A percentile compares a stretch with the other conserved stretches of the same genome.
Conservation (phyloP, 2,113 vertebrate genomes). For the Stegostoma tigrinum region DNA sequence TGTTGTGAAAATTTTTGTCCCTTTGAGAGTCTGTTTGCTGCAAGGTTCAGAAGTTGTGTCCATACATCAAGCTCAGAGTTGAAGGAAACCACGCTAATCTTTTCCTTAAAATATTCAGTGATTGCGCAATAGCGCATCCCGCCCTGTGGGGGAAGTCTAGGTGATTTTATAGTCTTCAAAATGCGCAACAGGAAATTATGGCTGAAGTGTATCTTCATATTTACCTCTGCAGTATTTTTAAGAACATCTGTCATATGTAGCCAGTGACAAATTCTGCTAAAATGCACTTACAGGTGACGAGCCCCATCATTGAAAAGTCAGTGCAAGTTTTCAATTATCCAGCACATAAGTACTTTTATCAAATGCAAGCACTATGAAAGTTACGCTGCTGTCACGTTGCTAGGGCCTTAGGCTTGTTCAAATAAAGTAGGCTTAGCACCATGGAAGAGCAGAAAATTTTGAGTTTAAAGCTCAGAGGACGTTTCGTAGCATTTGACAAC, state of each 20-base stretch:
- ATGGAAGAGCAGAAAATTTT: not conserved
- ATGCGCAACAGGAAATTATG: slow-evolving; percentile 26
- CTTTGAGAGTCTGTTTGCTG: not conserved
- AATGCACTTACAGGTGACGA: not conserved
- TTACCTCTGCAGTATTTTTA: not conserved
- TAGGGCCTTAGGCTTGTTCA: not conserved
- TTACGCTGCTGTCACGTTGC: not conserved
- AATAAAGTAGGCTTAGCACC: not conserved
- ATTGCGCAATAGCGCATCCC: slow-evolving; percentile 31
- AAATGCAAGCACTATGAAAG: not conserved
- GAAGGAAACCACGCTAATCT: slow-evolving; percentile 1
- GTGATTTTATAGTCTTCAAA: slow-evolving; percentile 6
- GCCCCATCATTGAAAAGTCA: not conserved
- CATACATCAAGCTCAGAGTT: not conserved
- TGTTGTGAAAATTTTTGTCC: no score
- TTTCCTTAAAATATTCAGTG: not conserved
- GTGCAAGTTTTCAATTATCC: not conserved
- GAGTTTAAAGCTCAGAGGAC: not conserved
- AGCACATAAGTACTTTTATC: not conserved
- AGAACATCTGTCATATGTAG: not conserved
- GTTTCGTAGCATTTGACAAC: not conserved
- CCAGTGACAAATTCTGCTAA: not conserved
- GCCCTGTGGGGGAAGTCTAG: not conserved
- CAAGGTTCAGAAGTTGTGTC: not conserved
- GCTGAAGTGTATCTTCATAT: not conserved